Evolutionary conservation across 2,888 invertebrate genomes (phyloP), one percentile per base, ranked within the genome.

Genomic region (Seira sanloemensis): DNA sequence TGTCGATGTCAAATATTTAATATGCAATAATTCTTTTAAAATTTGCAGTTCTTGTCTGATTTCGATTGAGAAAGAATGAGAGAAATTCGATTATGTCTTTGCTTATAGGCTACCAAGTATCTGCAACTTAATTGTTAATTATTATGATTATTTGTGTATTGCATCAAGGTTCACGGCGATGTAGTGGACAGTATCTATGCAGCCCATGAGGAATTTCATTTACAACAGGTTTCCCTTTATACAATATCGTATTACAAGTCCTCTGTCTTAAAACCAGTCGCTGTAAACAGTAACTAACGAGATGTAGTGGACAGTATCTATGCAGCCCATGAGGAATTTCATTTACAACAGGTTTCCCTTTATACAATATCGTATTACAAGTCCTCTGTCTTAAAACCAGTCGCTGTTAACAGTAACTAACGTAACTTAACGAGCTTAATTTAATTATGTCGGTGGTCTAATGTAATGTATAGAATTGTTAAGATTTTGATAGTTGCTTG

Each of bases 81-180:
- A n/a, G n/a, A n/a, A n/a, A n/a, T n/a, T n/a, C n/a, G n/a, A n/a
- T 37, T 50, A 37, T 26, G 21, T 65, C 50, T 54, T n/a, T n/a
- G n/a, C n/a, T n/a, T n/a, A n/a, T n/a, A n/a, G n/a, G n/a, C n/a
- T n/a, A n/a, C n/a, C n/a, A n/a, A n/a, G n/a, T n/a, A n/a, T n/a
- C n/a, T n/a, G n/a, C n/a, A n/a, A n/a, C n/a, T n/a, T n/a, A n/a
- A n/a, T n/a, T n/a, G n/a, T n/a, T n/a, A n/a, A n/a, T n/a, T n/a
- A n/a, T 27, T 66, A 72, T 73, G 69, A 82, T 78, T 74, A 69
- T 86, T 80, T 72, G 62, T 46, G 77, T 88, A 72, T 87, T 76
- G 80, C 86, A 88, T 77, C 72, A 82, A 82, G 89, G 87, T 89
- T 81, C 83, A 87, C 58, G 89, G 84, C 76, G 89, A 89, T 67